Base-by-base conservation (phyloP, 1,140 invertebrate species). In the Trachymyrmex cornetzi region DNA sequence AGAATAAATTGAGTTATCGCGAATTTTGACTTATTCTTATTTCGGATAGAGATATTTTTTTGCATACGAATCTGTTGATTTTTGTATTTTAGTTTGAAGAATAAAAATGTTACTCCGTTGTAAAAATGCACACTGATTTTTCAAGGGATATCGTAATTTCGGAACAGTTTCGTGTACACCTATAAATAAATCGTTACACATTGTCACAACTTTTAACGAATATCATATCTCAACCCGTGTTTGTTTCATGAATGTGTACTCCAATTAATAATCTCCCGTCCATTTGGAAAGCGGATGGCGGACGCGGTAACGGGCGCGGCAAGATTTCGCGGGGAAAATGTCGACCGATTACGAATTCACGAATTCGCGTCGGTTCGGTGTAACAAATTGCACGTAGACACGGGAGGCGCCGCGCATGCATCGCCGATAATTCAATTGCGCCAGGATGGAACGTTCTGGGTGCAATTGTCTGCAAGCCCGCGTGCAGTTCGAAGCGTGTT, bases 371-470 rank as follows among this genome's bases (percentile, higher is more conserved):
- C 63, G 67, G 80, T 61, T 30, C 24, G 69, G 11, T 24, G 80
- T 84, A 74, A 84, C 69, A 57, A 84, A 61, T 66, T 69, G 55
- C 63, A 19, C 59, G 63, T 55, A 80, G 72, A n/a, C 74, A 48
- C 53, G 61, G 19, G 16, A 34, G 30, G 82, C 59, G 71, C 16
- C 38, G 50, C 12, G 84, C 75, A 80, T 85, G 82, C 55, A 71
- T 44, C 66, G 69, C 61, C 77, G 88, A 87, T 90, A 89, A 90
- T 90, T 84, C 74, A 87, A 90, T 90, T 77, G 85, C 71, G 38
- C 48, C n/a, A 22, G 84, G 61, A 59, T 38, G 27, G 19, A 19
- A 50, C 30, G 88, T 57, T 77, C 38, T n/a, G 75, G 48, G 55
- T 57, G 55, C 66, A 82, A 87, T 90, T 89, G 85, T 75, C 79